Percentiles rank a stretch among this genome's conserved stretches.
phyloP scores from a whole-genome alignment of 2,797 vertebrate species.

The Microctenopoma lineatum region DNA sequence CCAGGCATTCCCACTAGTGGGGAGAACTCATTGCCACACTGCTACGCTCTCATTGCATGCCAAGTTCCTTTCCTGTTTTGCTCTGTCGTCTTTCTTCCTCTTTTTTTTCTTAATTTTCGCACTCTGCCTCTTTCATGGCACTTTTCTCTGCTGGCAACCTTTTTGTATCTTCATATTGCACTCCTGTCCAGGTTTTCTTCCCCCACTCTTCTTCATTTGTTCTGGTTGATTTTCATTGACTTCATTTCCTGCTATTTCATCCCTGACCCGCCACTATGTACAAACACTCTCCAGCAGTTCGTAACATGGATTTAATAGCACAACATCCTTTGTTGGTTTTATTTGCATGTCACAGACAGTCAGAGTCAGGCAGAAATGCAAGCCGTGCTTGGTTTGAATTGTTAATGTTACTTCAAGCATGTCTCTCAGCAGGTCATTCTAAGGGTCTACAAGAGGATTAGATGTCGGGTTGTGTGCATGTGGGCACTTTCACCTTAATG shows the following conservation, averaged over 20 bases:
- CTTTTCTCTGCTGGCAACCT: conserved; percentile 61
- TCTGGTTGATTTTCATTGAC: conserved; percentile 56
- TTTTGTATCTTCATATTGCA: conserved; percentile 63
- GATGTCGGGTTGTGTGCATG: conserved; percentile 12
- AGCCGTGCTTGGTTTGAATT: conserved; percentile 37
- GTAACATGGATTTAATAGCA: conserved; percentile 78
- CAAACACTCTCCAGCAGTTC: conserved; percentile 66
- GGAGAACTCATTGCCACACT: conserved; percentile 70
- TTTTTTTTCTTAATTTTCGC: conserved; percentile 52
- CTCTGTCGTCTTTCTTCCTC: conserved; percentile 61
- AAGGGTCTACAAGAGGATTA: conserved; percentile 37
- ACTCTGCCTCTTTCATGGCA: conserved; percentile 62
- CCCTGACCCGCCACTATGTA: conserved; percentile 18
- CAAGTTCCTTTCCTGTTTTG: conserved; percentile 75
- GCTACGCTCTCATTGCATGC: conserved; percentile 66
- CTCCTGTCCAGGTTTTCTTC: conserved; percentile 59
- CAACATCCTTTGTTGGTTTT: conserved; percentile 65
- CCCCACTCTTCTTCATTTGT: conserved; percentile 19
- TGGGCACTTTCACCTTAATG: conserved; percentile 28
- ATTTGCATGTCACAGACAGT: conserved; percentile 22
- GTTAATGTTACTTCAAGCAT: conserved; percentile 29
- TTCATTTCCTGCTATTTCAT: conserved; percentile 40
- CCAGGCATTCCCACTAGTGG: conserved; percentile 76
- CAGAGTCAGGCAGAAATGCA: conserved; percentile 16
- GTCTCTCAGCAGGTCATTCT: conserved; percentile 31